A percentile compares a stretch with the other conserved stretches of the same genome.
Evolutionary conservation across 2,113 vertebrate genomes (phyloP).

Genomic region (Oreochromis spilurus): DNA sequence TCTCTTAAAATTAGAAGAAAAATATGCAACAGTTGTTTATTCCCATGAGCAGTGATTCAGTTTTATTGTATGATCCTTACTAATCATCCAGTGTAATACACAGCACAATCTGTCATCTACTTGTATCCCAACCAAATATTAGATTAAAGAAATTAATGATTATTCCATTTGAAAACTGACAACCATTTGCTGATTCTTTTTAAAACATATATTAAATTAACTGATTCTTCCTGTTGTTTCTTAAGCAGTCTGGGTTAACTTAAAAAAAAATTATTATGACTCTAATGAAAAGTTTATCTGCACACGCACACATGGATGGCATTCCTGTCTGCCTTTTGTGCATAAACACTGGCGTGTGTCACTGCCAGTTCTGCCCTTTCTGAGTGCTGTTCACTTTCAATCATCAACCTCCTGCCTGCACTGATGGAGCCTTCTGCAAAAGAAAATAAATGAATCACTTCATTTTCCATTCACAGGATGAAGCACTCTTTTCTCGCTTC

Average conservation of each 20-base stretch:
- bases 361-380: background rate
- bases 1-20: background rate
- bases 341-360: constrained; percentile 44
- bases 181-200: background rate
- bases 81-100: background rate
- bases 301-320: constrained; percentile 24
- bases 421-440: background rate
- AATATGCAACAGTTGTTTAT: background rate
- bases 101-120: background rate
- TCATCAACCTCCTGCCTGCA: background rate
- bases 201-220: background rate
- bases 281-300: constrained; percentile 46
- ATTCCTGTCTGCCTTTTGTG: constrained; percentile 32
- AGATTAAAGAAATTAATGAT: background rate
- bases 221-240: background rate
- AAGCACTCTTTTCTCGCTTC: background rate
- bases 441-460: background rate
- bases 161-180: background rate
- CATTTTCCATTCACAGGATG: background rate
- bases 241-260: background rate
- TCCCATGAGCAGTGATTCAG: background rate
- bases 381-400: constrained; percentile 12
- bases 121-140: background rate
- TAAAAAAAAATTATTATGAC: background rate
- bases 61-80: background rate